These are phyloP conservation scores for Halcyon badia DNA, from an alignment of 2,797 vertebrate genomes.

Conservation along the genomic window DNA sequence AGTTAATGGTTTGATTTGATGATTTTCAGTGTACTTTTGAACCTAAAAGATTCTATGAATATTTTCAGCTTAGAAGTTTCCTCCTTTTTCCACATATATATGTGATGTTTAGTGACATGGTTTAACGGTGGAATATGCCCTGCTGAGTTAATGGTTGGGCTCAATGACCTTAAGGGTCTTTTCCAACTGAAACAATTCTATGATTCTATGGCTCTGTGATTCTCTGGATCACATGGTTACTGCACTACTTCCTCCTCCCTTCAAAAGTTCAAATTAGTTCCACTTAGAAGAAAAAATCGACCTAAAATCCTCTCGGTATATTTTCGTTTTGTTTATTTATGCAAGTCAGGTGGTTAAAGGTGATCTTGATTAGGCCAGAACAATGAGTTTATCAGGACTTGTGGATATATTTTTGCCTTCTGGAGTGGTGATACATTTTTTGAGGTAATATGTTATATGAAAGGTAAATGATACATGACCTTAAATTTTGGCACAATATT, in stretches of 20 bases:
- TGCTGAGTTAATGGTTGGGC: no score
- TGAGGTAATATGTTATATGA: neutral
- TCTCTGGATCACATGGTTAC: neutral
- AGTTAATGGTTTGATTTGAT: no score
- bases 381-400: neutral
- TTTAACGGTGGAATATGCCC: no score
- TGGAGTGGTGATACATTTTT: neutral
- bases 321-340: neutral
- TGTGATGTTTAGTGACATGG: neutral
- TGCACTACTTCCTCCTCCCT: neutral
- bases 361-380: neutral
- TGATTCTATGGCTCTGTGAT: neutral
- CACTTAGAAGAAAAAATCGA: neutral
- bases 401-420: neutral
- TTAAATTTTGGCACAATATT: neutral
- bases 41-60: no score
- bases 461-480: neutral
- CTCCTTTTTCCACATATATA: neutral
- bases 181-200: no score
- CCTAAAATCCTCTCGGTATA: neutral
- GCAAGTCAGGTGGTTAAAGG: accelerated
- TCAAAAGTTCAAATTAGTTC: neutral
- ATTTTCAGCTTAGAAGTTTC: neutral
- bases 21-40: no score
- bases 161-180: no score